A percentile compares a stretch with the other conserved stretches of the same genome.
Conservation (phyloP, 2,113 vertebrate genomes). For the Gobiocypris rarus region DNA sequence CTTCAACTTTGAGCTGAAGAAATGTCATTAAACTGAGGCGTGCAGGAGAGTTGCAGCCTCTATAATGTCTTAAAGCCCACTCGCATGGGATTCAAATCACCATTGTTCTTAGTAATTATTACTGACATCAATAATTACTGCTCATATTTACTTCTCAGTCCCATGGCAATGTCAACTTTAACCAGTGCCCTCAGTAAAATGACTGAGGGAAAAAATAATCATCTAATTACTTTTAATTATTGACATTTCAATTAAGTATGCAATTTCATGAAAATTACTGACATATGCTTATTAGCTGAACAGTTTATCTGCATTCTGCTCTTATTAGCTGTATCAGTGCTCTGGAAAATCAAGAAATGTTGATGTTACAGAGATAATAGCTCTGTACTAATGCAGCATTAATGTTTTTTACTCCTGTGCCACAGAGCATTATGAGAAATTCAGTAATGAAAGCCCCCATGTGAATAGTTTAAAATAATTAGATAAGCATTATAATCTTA, state of each 20-base stretch:
- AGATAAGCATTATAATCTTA: slow-evolving; percentile 2
- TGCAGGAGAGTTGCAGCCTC: background rate
- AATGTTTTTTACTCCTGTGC: background rate
- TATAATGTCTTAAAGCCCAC: background rate
- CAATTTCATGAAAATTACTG: background rate
- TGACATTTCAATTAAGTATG: background rate
- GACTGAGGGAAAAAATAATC: too few species aligned
- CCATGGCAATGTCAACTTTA: background rate
- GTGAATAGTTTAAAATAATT: slow-evolving; percentile 4
- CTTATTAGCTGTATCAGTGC: slow-evolving; percentile 15
- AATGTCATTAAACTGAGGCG: background rate
- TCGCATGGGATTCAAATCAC: slow-evolving; percentile 11
- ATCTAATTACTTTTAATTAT: background rate
- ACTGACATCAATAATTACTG: slow-evolving; percentile 22
- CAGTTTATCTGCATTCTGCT: slow-evolving; percentile 16
- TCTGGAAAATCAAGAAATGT: slow-evolving; percentile 13
- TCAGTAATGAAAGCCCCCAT: slow-evolving; percentile 15
- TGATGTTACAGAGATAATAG: slow-evolving; percentile 7
- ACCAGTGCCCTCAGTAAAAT: slow-evolving; percentile 14
- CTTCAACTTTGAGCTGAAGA: background rate
- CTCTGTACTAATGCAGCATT: background rate
- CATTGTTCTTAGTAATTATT: slow-evolving; percentile 26
- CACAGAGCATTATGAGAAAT: background rate
- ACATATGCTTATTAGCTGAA: slow-evolving; percentile 20
- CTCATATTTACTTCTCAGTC: slow-evolving; percentile 8